phyloP scores from a whole-genome alignment of 2,113 vertebrate species.

The Geococcyx californianus region DNA sequence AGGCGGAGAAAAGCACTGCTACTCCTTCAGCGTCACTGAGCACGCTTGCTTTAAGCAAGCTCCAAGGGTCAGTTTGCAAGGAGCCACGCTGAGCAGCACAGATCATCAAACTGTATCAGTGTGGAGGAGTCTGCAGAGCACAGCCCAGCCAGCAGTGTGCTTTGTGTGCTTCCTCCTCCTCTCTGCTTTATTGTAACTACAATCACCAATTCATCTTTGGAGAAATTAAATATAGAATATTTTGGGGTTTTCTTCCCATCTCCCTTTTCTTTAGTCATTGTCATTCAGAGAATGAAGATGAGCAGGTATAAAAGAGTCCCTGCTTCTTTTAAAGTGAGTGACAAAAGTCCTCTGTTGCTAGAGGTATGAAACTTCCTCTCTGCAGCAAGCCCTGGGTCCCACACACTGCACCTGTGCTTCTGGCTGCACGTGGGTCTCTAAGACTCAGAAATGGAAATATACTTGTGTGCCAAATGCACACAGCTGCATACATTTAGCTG shows the following conservation, averaged over 20 bases:
- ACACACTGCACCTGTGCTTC: fast-evolving
- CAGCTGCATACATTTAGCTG: background rate
- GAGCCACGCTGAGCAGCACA: background rate
- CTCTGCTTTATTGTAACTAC: background rate
- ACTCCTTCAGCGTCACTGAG: no score
- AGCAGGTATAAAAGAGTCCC: background rate
- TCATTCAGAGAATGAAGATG: background rate
- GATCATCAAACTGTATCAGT: fast-evolving
- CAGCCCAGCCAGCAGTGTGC: fast-evolving
- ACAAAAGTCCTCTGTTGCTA: background rate
- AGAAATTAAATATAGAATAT: background rate
- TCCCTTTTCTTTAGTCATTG: background rate
- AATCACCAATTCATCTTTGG: background rate
- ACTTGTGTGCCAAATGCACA: background rate
- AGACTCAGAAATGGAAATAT: background rate
- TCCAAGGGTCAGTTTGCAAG: background rate
- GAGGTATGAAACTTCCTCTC: background rate
- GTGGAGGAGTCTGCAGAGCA: background rate
- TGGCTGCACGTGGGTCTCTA: background rate
- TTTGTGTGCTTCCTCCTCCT: background rate
- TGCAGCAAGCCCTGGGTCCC: fast-evolving
- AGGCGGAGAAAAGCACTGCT: background rate
- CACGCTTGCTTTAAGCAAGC: background rate
- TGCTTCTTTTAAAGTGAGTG: background rate
- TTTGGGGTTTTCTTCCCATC: background rate